Conservation (phyloP, 2,888 invertebrate genomes). For the Pristionchus japonicus region DNA sequence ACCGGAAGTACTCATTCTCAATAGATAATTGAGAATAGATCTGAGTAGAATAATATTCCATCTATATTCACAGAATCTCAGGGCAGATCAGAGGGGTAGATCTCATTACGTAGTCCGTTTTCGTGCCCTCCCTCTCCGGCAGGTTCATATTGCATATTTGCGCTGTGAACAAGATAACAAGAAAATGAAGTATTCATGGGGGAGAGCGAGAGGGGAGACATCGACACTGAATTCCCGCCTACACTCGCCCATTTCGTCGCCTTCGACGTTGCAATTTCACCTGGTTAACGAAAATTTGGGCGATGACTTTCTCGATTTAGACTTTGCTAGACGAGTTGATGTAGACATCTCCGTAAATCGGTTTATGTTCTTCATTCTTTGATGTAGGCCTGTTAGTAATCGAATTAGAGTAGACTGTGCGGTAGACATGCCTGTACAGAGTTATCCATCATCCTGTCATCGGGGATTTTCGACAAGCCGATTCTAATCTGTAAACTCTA, state of each 20-base stretch:
- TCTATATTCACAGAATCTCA: constrained; percentile 1
- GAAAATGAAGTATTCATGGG: constrained; percentile 23
- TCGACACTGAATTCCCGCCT: not conserved
- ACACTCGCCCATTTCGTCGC: not conserved
- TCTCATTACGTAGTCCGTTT: not conserved
- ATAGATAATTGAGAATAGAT: not conserved
- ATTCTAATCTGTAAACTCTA: too few species aligned
- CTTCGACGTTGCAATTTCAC: not conserved
- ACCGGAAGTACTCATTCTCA: not conserved
- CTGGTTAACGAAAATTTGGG: not conserved
- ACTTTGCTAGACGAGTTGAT: not conserved
- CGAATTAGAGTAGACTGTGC: too few species aligned
- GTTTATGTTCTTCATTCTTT: too few species aligned
- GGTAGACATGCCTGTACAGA: too few species aligned
- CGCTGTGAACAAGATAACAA: constrained; percentile 27
- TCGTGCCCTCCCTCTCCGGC: too few species aligned
- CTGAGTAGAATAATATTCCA: not conserved
- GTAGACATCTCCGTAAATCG: too few species aligned
- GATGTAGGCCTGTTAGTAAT: too few species aligned
- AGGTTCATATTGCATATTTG: not conserved
- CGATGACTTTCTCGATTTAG: not conserved
- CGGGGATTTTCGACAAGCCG: too few species aligned
- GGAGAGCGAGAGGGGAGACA: not conserved
- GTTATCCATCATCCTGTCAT: too few species aligned
- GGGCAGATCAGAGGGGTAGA: not conserved